Evolutionary conservation across 2,888 invertebrate genomes (phyloP), one percentile per base, ranked within the genome.

Genomic region (Archips xylosteana): DNA sequence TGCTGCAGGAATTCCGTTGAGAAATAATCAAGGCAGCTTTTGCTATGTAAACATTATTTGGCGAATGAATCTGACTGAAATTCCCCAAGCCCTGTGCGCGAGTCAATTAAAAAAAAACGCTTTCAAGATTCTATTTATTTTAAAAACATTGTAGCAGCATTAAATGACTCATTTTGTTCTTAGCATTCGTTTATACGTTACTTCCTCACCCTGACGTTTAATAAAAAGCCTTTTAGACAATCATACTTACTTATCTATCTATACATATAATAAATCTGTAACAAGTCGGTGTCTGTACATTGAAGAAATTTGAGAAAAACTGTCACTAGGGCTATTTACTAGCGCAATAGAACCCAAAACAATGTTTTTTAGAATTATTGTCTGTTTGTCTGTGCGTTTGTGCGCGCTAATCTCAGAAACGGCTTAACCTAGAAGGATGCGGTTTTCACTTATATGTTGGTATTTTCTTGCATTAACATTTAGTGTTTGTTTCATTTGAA

Each of bases 141-240:
- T 0, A 23, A 23, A 1, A 23, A 23, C 54, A 67, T 47, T 61
- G 54, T 67, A 67, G 23, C 32, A 32, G 63, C 45, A 4, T 8
- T 23, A 15, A 42, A 32, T 70, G 74, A 70, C 45, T 74, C 64
- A 74, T 15, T n/a, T 36, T 42, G 45, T 59, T 54, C 59, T 74
- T 60, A 60, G 36, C 57, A 32, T 32, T 42, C 63, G 36, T 12
- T 45, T 45, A 32, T 47, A 34, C 51, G 32, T 51, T 74, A 77
- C 77, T 80, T 77, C 80, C 54, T 75, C 34, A 36, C 75, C 79
- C 80, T 82, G 80, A 78, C 81, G 23, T 54, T 80, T 78, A 71
- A 74, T 74, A 76, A 75, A 76, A 74, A 73, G 69, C 62, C 75
- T 76, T 76, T 71, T 54, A 59, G 65, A 51, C 47, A 54, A 65